Conservation (phyloP, 2,888 invertebrate species). For the Drosophila lutescens region DNA sequence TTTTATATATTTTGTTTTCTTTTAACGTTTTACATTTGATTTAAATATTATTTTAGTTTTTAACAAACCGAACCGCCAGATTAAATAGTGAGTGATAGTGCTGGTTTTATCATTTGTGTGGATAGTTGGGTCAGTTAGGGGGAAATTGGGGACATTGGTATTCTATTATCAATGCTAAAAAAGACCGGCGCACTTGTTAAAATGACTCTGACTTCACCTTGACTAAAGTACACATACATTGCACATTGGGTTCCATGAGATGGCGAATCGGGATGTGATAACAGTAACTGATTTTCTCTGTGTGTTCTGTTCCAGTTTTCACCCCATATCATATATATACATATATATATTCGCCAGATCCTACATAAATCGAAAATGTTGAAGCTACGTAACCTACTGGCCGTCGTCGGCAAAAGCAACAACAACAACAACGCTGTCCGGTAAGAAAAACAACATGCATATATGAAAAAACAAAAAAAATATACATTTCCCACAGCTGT, state of each 20-base stretch:
- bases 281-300: slow-evolving; percentile 36
- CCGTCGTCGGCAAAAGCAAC: slow-evolving; percentile 29
- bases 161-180: slow-evolving; percentile 8
- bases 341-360: slow-evolving; percentile 2
- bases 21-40: too few relatives aligned
- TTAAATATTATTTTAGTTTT: too few relatives aligned
- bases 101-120: background rate
- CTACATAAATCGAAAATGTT: slow-evolving; percentile 56
- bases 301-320: slow-evolving; percentile 49
- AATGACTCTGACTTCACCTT: slow-evolving; percentile 77
- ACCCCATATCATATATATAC: slow-evolving; percentile 10
- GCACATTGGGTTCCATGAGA: slow-evolving; percentile 17
- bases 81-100: slow-evolving; percentile 29
- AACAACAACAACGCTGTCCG: slow-evolving; percentile 54
- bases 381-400: slow-evolving; percentile 69
- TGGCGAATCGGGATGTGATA: slow-evolving; percentile 43
- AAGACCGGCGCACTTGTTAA: slow-evolving; percentile 29
- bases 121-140: background rate
- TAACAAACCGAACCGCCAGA: slow-evolving; percentile 7
- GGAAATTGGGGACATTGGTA: background rate
- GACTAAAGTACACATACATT: slow-evolving; percentile 67
- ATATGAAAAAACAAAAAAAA: background rate
- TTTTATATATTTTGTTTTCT: too few relatives aligned
- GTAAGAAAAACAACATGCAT: slow-evolving; percentile 43
- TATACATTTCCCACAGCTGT: slow-evolving; percentile 18